phyloP scores from a whole-genome alignment of 2,888 invertebrate genomes.

The Exephanes ischioxanthus region DNA sequence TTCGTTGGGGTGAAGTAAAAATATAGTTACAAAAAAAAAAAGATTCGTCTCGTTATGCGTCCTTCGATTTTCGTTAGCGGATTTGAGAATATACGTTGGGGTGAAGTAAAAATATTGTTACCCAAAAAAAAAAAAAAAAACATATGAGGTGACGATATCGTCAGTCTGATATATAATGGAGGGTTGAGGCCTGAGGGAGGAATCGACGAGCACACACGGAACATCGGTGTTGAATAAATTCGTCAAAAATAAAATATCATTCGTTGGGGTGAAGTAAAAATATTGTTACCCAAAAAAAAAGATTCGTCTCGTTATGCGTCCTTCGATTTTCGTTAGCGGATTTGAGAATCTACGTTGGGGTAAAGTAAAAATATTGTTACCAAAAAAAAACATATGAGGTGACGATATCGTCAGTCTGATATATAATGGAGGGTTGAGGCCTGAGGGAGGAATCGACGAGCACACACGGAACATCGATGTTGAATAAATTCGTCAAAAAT shows the following conservation, averaged over 20 bases:
- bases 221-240: slow-evolving; percentile 53
- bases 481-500: too few relatives aligned
- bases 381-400: too few relatives aligned
- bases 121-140: slow-evolving; percentile 20
- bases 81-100: background rate
- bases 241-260: slow-evolving; percentile 72
- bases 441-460: too few relatives aligned
- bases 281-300: too few relatives aligned
- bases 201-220: slow-evolving; percentile 4
- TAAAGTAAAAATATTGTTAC: too few relatives aligned
- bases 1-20: slow-evolving; percentile 8
- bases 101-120: slow-evolving; percentile 23
- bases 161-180: slow-evolving; percentile 35
- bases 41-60: background rate
- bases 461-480: too few relatives aligned
- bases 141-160: background rate
- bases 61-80: background rate
- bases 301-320: too few relatives aligned
- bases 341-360: too few relatives aligned
- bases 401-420: too few relatives aligned
- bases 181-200: slow-evolving; percentile 2
- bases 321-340: too few relatives aligned
- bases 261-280: too few relatives aligned
- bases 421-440: too few relatives aligned
- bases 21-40: slow-evolving; percentile 24